Percentiles rank a stretch among this genome's conserved stretches.
Conservation (phyloP, 2,113 vertebrate species). For the Pelecanus crispus region DNA sequence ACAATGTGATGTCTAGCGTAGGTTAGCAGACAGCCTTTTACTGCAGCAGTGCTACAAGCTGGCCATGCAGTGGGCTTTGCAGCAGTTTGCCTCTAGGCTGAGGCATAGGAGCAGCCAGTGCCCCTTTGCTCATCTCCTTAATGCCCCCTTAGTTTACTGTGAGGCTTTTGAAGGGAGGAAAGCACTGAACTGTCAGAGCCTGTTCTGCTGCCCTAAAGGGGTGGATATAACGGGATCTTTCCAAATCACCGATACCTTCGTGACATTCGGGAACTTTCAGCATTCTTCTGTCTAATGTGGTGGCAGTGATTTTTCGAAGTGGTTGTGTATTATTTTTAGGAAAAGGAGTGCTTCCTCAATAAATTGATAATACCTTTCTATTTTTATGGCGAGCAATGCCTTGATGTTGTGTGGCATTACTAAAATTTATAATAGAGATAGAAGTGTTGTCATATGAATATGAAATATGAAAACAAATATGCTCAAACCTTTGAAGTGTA, state of each 20-base stretch:
- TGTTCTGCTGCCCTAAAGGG: neutral
- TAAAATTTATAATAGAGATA: neutral
- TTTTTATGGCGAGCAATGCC: neutral
- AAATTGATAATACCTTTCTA: neutral
- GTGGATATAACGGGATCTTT: neutral
- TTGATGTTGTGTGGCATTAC: neutral
- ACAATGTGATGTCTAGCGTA: neutral
- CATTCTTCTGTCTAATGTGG: neutral
- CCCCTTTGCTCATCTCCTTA: neutral
- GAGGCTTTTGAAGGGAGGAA: neutral
- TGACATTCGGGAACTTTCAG: neutral
- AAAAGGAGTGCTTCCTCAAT: neutral
- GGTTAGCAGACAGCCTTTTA: neutral
- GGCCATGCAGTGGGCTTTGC: neutral
- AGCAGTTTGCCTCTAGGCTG: neutral
- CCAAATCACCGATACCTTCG: fast-evolving
- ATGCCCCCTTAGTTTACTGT: neutral
- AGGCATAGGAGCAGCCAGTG: neutral
- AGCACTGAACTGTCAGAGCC: neutral
- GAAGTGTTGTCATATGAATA: neutral
- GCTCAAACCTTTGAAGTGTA: slow-evolving; percentile 13
- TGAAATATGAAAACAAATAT: slow-evolving; percentile 28
- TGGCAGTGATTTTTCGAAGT: neutral
- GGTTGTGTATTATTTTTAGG: neutral
- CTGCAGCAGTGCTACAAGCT: neutral